A percentile compares a stretch with the other conserved stretches of the same genome.
phyloP scores from a whole-genome alignment of 2,797 vertebrate genomes.

The Champsocephalus esox region DNA sequence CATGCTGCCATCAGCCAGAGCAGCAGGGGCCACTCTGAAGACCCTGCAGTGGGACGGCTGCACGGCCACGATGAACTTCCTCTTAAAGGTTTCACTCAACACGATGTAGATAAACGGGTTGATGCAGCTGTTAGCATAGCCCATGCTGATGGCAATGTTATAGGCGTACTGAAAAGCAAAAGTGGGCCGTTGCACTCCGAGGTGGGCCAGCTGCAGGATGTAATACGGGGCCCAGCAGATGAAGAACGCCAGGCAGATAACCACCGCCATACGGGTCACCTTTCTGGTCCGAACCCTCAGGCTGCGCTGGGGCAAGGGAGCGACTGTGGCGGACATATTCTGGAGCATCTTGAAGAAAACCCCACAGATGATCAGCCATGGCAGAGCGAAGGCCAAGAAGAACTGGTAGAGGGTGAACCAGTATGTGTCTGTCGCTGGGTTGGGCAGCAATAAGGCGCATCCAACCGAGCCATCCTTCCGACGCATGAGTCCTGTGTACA shows the following conservation, averaged over 20 bases:
- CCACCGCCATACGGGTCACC: constrained; percentile 87
- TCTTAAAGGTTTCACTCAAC: constrained; percentile 85
- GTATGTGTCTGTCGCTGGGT: constrained; percentile 83
- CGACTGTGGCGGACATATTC: constrained; percentile 84
- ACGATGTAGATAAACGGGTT: constrained; percentile 88
- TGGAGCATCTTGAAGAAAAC: constrained; percentile 88
- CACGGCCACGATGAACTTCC: constrained; percentile 81
- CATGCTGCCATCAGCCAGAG: constrained; percentile 72
- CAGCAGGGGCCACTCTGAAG: constrained; percentile 74
- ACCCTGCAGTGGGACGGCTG: constrained; percentile 63
- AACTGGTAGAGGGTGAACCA: constrained; percentile 91
- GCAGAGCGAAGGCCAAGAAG: constrained; percentile 84
- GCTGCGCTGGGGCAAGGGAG: constrained; percentile 83
- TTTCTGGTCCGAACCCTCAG: constrained; percentile 78
- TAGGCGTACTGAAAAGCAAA: constrained; percentile 84
- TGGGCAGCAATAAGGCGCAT: constrained; percentile 85
- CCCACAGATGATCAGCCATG: constrained; percentile 81
- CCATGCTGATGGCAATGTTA: constrained; percentile 87
- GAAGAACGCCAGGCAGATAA: constrained; percentile 87
- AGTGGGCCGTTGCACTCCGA: constrained; percentile 82
- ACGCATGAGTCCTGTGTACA: constrained; percentile 87
- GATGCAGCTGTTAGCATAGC: constrained; percentile 88
- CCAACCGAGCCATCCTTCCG: constrained; percentile 82
- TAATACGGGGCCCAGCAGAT: constrained; percentile 89
- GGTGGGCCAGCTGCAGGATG: constrained; percentile 85